Evolutionary conservation across 2,797 vertebrate species (phyloP).

Genomic region (Rhabdomys pumilio): DNA sequence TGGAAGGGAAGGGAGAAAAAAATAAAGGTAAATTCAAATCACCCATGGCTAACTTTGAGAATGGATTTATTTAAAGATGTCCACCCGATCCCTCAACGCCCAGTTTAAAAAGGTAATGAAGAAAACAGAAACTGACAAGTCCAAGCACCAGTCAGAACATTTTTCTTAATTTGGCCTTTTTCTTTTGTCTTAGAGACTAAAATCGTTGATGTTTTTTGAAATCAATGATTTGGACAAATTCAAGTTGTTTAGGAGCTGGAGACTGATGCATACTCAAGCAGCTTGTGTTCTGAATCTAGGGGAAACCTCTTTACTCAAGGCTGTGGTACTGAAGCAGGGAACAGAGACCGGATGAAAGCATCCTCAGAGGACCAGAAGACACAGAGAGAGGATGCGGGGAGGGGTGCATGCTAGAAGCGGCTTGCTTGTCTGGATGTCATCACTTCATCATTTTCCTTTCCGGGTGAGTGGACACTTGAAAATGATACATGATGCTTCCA

Average conservation of each 20-base stretch:
- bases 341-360: not conserved
- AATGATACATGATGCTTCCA: not conserved
- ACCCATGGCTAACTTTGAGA: conserved; percentile 23
- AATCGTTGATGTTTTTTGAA: conserved; percentile 65
- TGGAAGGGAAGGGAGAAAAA: not conserved
- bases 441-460: conserved; percentile 24
- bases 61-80: not conserved
- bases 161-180: conserved; percentile 66
- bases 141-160: not conserved
- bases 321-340: not conserved
- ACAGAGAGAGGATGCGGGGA: not conserved
- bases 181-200: conserved; percentile 63
- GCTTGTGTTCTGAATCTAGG: not conserved
- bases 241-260: not conserved
- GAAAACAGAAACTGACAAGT: conserved; percentile 49
- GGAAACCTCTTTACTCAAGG: not conserved
- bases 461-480: conserved; percentile 56
- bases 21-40: not conserved
- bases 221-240: not conserved
- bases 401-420: not conserved
- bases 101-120: conserved; percentile 47
- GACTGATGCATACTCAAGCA: not conserved
- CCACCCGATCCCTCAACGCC: not conserved
- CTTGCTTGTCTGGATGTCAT: not conserved
- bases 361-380: not conserved